Evolutionary conservation across 2,888 invertebrate genomes (phyloP), one percentile per base, ranked within the genome.

Genomic region (Euclidia mi): DNA sequence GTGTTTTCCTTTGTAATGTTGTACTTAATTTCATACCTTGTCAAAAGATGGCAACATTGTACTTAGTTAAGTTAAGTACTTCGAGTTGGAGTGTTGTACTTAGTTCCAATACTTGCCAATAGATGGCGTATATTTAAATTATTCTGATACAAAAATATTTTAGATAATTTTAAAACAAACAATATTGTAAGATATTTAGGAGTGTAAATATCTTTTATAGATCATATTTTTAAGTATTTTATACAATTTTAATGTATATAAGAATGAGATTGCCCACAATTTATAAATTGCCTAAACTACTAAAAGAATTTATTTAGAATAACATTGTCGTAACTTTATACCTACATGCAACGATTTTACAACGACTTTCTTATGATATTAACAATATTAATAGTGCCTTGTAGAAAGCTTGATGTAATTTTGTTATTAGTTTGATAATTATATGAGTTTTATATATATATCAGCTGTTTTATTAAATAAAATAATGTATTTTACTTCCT

Each of bases 71-170:
- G 42, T 31, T 43, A n/a, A 48, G 17, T 6, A 35, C 44, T 38
- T 18, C 32, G 10, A 37, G 51, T 31, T 51, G 44, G 51, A 44
- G 17, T 37, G 31, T 14, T 29, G 14, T 44, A 44, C 3, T 44
- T 38, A 72, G 57, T 75, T 48, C 44, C 14, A 34, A 42, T 28
- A 34, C n/a, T 32, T 56, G 44, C 40, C 41, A 12, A 59, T 51
- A 83, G 82, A 76, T 80, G 78, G 78, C 78, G 71, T 41, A 79
- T 58, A 63, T 68, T 37, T 71, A 67, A 76, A 69, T 71, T 68
- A 70, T 71, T 71, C 57, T 40, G 38, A 45, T 49, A 44, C 17
- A 15, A 43, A 29, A 29, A 41, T 45, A 12, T 40, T 51, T 56
- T 48, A 35, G 28, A 48, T 12, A 40, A 11, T 62, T 45, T 37